A percentile compares a stretch with the other conserved stretches of the same genome.
phyloP scores from a whole-genome alignment of 2,888 invertebrate genomes.

The Proisotoma minuta region DNA sequence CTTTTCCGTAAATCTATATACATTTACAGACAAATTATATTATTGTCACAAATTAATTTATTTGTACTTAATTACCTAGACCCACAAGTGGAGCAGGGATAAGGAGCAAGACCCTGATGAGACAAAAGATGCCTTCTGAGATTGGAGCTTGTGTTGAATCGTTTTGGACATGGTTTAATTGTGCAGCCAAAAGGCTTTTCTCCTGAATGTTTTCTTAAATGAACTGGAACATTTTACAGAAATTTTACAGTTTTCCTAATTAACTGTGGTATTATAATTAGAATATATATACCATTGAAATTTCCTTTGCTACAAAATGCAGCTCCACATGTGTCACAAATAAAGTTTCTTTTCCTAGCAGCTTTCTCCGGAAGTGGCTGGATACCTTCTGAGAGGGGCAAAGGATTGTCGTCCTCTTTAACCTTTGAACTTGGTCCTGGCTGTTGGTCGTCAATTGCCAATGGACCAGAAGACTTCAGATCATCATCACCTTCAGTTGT shows the following conservation, averaged over 20 bases:
- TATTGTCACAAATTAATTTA: background rate
- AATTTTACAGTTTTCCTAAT: background rate
- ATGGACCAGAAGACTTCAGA: too few relatives aligned
- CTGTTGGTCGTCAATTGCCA: too few relatives aligned
- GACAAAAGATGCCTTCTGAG: constrained; percentile 28
- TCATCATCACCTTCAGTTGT: too few relatives aligned
- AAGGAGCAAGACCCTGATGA: constrained; percentile 31
- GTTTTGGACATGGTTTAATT: constrained; percentile 20
- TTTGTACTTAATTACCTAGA: constrained; percentile 6
- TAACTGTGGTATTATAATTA: background rate
- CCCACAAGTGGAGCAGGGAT: constrained; percentile 24
- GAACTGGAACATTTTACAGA: constrained; percentile 17
- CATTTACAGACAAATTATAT: too few relatives aligned
- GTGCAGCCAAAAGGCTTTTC: constrained; percentile 24
- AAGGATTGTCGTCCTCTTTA: too few relatives aligned
- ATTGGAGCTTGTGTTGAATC: constrained; percentile 30
- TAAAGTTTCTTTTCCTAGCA: background rate
- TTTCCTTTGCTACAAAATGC: constrained; percentile 10
- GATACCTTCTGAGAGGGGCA: too few relatives aligned
- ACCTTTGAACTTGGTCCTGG: too few relatives aligned
- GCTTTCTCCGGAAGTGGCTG: too few relatives aligned
- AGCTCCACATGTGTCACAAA: constrained; percentile 7
- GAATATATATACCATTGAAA: constrained; percentile 6
- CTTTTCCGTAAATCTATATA: constrained; percentile 11
- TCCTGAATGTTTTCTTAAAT: constrained; percentile 17